Evolutionary conservation across 2,113 vertebrate genomes (phyloP).

Genomic region (Hippocampus mohnikei): DNA sequence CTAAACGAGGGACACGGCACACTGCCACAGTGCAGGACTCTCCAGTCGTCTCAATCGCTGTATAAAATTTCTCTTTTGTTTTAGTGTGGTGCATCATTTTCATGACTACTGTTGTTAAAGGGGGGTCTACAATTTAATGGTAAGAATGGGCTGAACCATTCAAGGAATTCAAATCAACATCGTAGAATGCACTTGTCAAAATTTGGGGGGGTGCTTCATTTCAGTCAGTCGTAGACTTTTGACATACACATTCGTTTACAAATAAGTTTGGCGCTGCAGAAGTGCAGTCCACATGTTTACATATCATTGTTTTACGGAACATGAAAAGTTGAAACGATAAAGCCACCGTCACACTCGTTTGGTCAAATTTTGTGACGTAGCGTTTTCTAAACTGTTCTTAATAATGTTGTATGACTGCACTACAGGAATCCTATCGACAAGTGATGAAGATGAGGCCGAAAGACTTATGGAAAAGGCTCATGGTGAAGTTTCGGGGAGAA

Average conservation of each 20-base stretch:
- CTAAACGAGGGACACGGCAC: not conserved
- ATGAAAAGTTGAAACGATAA: too few relatives aligned
- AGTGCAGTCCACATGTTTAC: too few relatives aligned
- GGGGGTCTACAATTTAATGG: not conserved
- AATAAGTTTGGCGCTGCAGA: too few relatives aligned
- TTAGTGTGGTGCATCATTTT: not conserved
- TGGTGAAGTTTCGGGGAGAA: slow-evolving; percentile 98
- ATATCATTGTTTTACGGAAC: too few relatives aligned
- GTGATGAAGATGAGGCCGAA: slow-evolving; percentile 99
- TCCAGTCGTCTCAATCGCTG: not conserved
- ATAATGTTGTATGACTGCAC: not conserved
- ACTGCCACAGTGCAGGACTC: not conserved
- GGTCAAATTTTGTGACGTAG: too few relatives aligned
- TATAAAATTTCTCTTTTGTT: not conserved
- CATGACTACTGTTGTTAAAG: not conserved
- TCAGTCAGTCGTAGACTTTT: too few relatives aligned
- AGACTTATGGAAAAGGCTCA: slow-evolving; percentile 97
- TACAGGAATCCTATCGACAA: slow-evolving; percentile 94
- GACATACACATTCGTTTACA: too few relatives aligned
- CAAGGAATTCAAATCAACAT: too few relatives aligned
- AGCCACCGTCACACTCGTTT: too few relatives aligned
- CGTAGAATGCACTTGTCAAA: too few relatives aligned
- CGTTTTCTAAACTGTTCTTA: not conserved
- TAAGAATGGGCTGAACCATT: too few relatives aligned
- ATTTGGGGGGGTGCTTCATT: too few relatives aligned